Base-by-base conservation (phyloP, 2,797 vertebrate species). In the Amazona finschi region DNA sequence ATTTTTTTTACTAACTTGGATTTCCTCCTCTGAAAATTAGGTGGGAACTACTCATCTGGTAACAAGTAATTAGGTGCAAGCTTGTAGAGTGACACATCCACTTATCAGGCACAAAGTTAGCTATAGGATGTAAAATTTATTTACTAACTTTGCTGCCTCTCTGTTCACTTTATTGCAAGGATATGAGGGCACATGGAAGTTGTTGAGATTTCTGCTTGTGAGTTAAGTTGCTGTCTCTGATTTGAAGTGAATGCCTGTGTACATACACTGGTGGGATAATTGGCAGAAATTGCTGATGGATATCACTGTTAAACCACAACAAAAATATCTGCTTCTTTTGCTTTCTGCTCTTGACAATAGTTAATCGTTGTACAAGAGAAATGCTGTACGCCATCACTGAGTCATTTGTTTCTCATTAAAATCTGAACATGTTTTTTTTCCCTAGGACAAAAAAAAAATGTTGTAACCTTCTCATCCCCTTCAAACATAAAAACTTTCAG, bases 341-440 rank as follows among this genome's bases (percentile, higher is more conserved):
- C 53, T 72, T 92, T 83, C 79, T 83, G 36, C 60, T 95, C 64
- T 67, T 88, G 87, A 92, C 82, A 87, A 5, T 86, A 67, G 73
- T 94, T 94, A 96, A 93, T 96, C 92, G 78, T 22, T 84, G 73
- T 77, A 73, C 66, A 72, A 85, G 64, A 78, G 62, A 81, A 93
- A 49, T 66, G 82, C 47, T 91, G 55, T 72, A 47, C 11, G 7
- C 66, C 33, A 46, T 69, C 85, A 62, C 73, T 84, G 90, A 95
- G 89, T 95, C 92, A 94, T 93, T 91, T 95, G 85, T 84, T 95
- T 92, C 78, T 91, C 90, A 86, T 94, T 92, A 86, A 60, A 90
- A 57, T 84, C 43, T 78, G 79, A 80, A 93, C 91, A 57, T 72
- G 36, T 81, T 83, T 43, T 71, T 89, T 91, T 86, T 47, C 28